Conservation (phyloP, 2,888 invertebrate genomes). For the Cactoblastis cactorum region DNA sequence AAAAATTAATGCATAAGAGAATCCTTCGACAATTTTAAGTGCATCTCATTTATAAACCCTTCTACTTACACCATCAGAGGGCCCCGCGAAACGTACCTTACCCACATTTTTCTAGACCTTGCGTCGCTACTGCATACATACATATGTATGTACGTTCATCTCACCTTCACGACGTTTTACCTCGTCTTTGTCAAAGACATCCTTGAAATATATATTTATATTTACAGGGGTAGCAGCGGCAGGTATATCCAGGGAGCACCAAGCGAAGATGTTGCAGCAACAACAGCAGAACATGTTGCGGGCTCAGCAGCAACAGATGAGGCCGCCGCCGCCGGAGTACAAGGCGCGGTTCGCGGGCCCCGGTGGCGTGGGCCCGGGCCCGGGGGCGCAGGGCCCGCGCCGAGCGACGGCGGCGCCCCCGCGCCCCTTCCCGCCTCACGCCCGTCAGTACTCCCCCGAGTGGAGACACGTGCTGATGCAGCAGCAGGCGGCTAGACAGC, state of each 20-base stretch:
- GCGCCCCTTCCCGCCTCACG: constrained; percentile 52
- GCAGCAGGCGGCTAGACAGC: constrained; percentile 67
- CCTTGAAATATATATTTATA: too few species aligned
- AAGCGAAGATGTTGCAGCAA: constrained; percentile 83
- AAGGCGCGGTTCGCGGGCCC: constrained; percentile 82
- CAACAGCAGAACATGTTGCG: constrained; percentile 83
- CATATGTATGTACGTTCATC: too few species aligned
- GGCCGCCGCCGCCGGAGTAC: constrained; percentile 93
- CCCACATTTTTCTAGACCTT: too few species aligned
- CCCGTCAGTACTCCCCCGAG: constrained; percentile 68
- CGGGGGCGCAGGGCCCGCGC: constrained; percentile 39
- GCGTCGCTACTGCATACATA: too few species aligned
- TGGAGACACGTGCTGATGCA: constrained; percentile 81
- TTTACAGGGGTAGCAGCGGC: constrained; percentile 61
- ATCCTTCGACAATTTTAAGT: too few species aligned
- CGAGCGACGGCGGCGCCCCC: constrained; percentile 35
- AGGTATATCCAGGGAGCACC: constrained; percentile 78
- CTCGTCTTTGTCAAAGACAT: too few species aligned
- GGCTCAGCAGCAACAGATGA: constrained; percentile 76
- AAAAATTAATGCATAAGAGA: too few species aligned
- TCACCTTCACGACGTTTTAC: too few species aligned
- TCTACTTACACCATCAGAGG: too few species aligned
- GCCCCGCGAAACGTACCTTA: too few species aligned
- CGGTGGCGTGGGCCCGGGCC: constrained; percentile 63
- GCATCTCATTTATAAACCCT: too few species aligned